phyloP scores from a whole-genome alignment of 2,113 vertebrate species.

The mouse (Mus musculus) region DNA sequence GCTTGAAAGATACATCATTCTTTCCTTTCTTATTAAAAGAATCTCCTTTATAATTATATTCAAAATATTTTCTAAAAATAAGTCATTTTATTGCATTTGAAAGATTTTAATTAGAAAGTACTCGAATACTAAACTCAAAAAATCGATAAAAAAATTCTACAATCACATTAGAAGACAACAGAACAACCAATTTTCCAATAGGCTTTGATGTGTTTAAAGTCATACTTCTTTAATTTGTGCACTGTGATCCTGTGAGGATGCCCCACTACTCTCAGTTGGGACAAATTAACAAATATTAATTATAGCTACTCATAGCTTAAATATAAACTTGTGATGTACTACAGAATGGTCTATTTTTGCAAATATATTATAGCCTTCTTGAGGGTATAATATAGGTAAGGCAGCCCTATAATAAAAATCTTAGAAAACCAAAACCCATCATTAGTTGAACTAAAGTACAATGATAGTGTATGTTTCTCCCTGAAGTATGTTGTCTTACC shows the following conservation, averaged over 20 bases:
- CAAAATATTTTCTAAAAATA: conserved; percentile 23
- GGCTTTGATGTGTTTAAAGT: not conserved
- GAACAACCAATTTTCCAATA: not conserved
- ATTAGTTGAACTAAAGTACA: not conserved
- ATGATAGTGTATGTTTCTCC: not conserved
- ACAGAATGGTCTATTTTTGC: not conserved
- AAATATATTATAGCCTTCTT: not conserved
- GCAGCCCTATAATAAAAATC: not conserved
- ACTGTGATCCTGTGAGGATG: not conserved
- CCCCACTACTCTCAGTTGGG: not conserved
- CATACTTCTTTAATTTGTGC: not conserved
- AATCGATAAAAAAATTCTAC: not conserved
- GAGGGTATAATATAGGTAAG: not conserved
- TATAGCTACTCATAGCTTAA: not conserved
- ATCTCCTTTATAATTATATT: conserved; percentile 11
- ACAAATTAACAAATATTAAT: not conserved
- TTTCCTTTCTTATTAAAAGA: not conserved
- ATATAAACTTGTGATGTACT: not conserved
- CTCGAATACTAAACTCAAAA: not conserved
- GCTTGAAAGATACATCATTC: conserved; percentile 12
- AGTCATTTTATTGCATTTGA: conserved; percentile 16
- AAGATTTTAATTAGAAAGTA: not conserved
- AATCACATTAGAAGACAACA: not conserved
- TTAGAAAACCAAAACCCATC: not conserved
- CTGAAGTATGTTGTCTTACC: not conserved